Evolutionary conservation across 2,888 invertebrate genomes (phyloP).

Genomic region (Gisinianus flammeolus): DNA sequence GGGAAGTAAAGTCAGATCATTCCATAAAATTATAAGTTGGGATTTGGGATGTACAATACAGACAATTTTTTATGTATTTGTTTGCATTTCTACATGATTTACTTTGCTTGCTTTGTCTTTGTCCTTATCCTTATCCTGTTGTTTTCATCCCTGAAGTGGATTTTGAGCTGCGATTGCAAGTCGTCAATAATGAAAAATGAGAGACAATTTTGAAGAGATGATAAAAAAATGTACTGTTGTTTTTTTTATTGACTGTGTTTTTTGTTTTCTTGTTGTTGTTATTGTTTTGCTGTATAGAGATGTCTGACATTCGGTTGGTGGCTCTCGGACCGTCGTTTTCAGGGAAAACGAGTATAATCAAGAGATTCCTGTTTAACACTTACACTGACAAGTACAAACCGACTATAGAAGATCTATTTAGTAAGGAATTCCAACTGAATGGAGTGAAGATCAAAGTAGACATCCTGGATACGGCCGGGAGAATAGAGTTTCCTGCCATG

Average conservation of each 20-base stretch:
- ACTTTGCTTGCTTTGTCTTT: no score
- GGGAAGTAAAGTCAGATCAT: neutral
- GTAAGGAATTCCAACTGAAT: constrained; percentile 80
- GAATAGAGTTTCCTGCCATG: constrained; percentile 91
- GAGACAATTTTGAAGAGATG: neutral
- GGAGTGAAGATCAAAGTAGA: constrained; percentile 73
- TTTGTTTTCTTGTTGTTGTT: neutral
- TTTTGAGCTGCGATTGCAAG: neutral
- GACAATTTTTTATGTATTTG: neutral
- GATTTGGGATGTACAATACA: neutral
- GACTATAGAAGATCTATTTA: constrained; percentile 83
- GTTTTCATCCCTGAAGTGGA: neutral
- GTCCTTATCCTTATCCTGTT: neutral
- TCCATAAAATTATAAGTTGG: no score
- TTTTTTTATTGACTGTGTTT: neutral
- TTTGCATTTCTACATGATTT: no score
- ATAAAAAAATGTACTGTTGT: neutral
- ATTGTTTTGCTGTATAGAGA: neutral
- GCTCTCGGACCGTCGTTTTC: constrained; percentile 81
- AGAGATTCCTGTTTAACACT: constrained; percentile 75
- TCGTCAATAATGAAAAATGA: neutral
- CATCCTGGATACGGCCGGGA: constrained; percentile 69
- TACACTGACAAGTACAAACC: constrained; percentile 81
- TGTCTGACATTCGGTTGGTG: constrained; percentile 72
- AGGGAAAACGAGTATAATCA: constrained; percentile 84